A percentile compares a stretch with the other conserved stretches of the same genome.
Evolutionary conservation across 2,113 vertebrate species (phyloP).

Genomic region (Apteryx mantelli): DNA sequence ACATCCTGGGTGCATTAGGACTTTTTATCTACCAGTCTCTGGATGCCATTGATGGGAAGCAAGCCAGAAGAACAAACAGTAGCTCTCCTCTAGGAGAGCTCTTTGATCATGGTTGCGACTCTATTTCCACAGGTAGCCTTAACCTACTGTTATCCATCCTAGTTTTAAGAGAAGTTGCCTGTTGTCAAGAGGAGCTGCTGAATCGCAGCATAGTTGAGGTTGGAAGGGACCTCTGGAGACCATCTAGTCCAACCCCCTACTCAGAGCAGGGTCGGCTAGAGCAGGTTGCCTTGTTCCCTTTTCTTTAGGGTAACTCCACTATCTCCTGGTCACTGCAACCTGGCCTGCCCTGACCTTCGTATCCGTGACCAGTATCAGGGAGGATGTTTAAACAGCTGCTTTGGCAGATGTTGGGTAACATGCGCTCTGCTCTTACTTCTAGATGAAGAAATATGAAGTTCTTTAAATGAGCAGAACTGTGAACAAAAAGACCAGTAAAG

Average conservation of each 20-base stretch:
- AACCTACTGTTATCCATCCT: neutral
- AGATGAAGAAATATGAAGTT: neutral
- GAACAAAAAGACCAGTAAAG: neutral
- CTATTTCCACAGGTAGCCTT: slow-evolving; percentile 92
- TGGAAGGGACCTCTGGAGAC: neutral
- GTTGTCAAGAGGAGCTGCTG: neutral
- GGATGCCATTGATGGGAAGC: slow-evolving; percentile 98
- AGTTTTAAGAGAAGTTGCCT: neutral
- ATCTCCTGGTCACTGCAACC: neutral
- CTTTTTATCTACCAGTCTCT: slow-evolving; percentile 97
- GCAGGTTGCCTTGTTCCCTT: neutral
- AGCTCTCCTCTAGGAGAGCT: slow-evolving; percentile 95
- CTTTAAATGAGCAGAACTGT: neutral
- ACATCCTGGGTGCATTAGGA: slow-evolving; percentile 87
- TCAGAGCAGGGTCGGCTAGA: neutral
- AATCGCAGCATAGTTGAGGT: neutral
- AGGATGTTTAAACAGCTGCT: neutral
- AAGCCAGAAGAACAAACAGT: slow-evolving; percentile 94
- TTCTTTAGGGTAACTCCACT: neutral
- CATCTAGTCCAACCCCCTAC: neutral
- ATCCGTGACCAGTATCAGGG: neutral
- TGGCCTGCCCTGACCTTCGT: neutral
- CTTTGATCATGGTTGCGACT: slow-evolving; percentile 98
- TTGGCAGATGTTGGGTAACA: neutral
- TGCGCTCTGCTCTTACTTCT: neutral